Evolutionary conservation across 2,888 invertebrate genomes (phyloP), one percentile per base, ranked within the genome.

Genomic region (Drosophila lutescens): DNA sequence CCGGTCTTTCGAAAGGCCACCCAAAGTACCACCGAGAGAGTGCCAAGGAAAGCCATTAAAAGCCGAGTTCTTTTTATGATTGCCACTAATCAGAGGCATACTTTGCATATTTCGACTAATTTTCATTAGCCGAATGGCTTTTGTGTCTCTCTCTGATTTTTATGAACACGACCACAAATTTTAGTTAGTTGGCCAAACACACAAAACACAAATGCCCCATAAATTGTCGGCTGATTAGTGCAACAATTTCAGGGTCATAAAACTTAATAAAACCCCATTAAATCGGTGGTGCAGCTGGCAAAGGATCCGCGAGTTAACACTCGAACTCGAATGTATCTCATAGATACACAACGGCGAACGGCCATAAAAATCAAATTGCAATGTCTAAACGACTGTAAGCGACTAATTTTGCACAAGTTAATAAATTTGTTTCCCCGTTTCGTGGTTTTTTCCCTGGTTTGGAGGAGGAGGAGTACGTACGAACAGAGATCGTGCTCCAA

Each of bases 361-460:
- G 78, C 82, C 85, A 87, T 86, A 86, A 86, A 86, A 85, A 79
- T 85, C 86, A 80, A 85, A 86, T 86, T 86, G 85, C 86, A 80
- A 74, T 80, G 74, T 86, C 87, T 86, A 86, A 86, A 86, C 87
- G 85, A 85, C 85, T 76, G 75, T 80, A 86, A 85, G 85, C 85
- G 85, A 86, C 85, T 86, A 86, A 86, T 86, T 86, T 86, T 68
- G 77, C 87, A 86, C 85, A 86, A 86, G 85, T 86, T 86, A 74
- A 86, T 86, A 86, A 86, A 86, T 83, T 85, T 78, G 50, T 70
- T 68, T 57, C 50, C 57, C 26, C 36, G 17, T 63, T 47, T 53
- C 30, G 30, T 30, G 30, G 30, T 32, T 20, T 26, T 30, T 36
- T 26, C 34, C 30, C 26, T 5, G 26, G 5, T 13, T 30, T 36